Percentiles rank a stretch among this genome's conserved stretches.
phyloP scores from a whole-genome alignment of 2,113 vertebrate species.

The Brachyhypopomus gauderio region DNA sequence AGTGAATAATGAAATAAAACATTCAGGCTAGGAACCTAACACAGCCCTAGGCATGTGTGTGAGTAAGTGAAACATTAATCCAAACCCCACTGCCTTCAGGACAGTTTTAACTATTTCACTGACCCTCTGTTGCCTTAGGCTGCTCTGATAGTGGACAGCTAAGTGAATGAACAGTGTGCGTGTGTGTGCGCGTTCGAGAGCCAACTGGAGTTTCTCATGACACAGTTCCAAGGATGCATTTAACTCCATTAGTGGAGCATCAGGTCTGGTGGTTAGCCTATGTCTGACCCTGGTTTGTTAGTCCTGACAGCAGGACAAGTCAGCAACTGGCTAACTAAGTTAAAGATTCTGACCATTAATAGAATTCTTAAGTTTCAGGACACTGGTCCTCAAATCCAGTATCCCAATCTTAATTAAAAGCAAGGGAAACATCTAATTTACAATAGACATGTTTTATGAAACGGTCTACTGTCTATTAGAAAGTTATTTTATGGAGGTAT shows the following conservation, averaged over 20 bases:
- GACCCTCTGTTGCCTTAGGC: conserved; percentile 14
- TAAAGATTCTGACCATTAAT: too few species aligned
- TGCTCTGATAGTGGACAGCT: background rate
- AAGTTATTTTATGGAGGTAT: too few species aligned
- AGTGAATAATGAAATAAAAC: too few species aligned
- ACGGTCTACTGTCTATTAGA: too few species aligned
- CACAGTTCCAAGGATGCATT: conserved; percentile 34
- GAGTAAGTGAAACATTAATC: conserved; percentile 42
- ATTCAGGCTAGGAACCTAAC: conserved; percentile 15
- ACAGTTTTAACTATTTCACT: conserved; percentile 16
- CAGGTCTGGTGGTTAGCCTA: conserved; percentile 59
- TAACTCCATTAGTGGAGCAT: conserved; percentile 56
- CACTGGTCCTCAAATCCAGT: too few species aligned
- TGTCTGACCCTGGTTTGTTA: conserved; percentile 72
- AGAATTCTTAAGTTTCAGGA: too few species aligned
- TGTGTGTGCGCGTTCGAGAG: conserved; percentile 24
- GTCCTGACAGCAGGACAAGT: conserved; percentile 61
- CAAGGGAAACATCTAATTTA: too few species aligned
- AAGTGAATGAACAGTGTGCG: background rate
- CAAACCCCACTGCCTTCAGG: conserved; percentile 23
- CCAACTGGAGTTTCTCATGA: conserved; percentile 22
- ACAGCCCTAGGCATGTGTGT: conserved; percentile 31
- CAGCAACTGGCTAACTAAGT: background rate
- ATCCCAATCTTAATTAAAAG: too few species aligned
- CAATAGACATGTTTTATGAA: too few species aligned